Conservation (phyloP, 1,140 invertebrate genomes). For the Conopomorpha cramerella region DNA sequence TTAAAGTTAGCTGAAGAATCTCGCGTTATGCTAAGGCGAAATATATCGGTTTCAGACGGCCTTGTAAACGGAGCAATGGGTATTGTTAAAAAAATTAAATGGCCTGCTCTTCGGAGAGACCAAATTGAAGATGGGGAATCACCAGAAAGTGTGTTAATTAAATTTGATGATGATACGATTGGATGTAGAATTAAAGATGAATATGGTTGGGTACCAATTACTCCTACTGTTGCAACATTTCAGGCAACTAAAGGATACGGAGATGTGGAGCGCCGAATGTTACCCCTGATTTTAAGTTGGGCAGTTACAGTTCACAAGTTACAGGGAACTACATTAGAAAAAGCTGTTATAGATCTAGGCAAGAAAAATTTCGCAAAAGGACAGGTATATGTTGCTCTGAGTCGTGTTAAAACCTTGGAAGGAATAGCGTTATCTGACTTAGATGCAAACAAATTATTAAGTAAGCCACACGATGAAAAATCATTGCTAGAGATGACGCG, state of each 20-base stretch:
- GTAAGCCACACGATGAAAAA: constrained; percentile 9
- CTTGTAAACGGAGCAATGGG: constrained; percentile 17
- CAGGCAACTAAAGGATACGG: constrained; percentile 12
- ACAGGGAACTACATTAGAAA: constrained; percentile 28
- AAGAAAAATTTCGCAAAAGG: constrained; percentile 16
- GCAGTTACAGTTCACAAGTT: constrained; percentile 32
- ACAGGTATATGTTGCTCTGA: constrained; percentile 20
- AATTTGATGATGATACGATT: constrained; percentile 16
- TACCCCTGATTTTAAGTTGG: constrained; percentile 32
- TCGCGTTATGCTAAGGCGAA: constrained; percentile 11
- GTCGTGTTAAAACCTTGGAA: constrained; percentile 12
- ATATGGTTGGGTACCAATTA: constrained; percentile 8
- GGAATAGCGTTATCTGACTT: constrained; percentile 11
- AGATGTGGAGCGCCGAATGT: constrained; percentile 25
- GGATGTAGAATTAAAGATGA: constrained; percentile 11
- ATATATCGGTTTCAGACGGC: constrained; percentile 12
- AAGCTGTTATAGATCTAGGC: constrained; percentile 27
- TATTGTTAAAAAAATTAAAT: constrained; percentile 13
- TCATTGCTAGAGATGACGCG: constrained; percentile 8
- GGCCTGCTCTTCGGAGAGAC: constrained; percentile 11
- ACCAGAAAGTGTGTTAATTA: constrained; percentile 8
- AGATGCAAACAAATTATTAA: constrained; percentile 12
- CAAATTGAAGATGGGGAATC: constrained; percentile 13
- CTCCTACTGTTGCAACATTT: constrained; percentile 9
- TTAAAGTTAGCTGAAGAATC: constrained; percentile 8